Conservation (phyloP, 2,113 vertebrate species). For the Pterocles orientalis region DNA sequence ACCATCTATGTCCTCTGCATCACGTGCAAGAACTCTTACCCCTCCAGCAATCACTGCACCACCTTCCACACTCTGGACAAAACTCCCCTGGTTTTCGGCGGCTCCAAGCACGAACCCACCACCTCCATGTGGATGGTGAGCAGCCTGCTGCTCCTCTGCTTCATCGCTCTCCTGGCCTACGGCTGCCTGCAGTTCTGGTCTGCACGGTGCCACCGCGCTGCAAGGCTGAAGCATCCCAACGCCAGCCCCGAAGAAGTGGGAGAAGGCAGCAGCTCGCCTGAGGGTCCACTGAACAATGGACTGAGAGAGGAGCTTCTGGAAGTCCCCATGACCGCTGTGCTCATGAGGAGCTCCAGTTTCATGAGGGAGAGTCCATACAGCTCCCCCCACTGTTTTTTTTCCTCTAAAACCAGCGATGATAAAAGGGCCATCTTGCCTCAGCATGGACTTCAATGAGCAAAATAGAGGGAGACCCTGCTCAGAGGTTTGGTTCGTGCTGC, state of each 20-base stretch:
- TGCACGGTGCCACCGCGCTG: constrained; percentile 43
- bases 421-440: constrained; percentile 42
- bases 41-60: constrained; percentile 75
- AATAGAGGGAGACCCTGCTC: neutral
- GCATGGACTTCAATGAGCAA: neutral
- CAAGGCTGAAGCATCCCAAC: constrained; percentile 19
- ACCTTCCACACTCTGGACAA: constrained; percentile 76
- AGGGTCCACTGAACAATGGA: neutral
- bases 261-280: constrained; percentile 45
- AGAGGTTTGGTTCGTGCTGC: neutral
- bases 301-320: constrained; percentile 69
- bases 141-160: constrained; percentile 74
- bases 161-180: constrained; percentile 67
- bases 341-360: constrained; percentile 44
- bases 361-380: neutral
- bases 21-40: constrained; percentile 72
- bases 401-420: neutral
- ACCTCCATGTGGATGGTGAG: constrained; percentile 76
- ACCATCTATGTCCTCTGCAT: constrained; percentile 78
- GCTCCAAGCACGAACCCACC: constrained; percentile 65
- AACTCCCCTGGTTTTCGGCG: neutral
- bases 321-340: constrained; percentile 70
- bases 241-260: constrained; percentile 6
- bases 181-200: constrained; percentile 78
- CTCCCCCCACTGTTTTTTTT: neutral